Conservation (phyloP, 1,140 invertebrate genomes). For the Aphidius ervi region DNA sequence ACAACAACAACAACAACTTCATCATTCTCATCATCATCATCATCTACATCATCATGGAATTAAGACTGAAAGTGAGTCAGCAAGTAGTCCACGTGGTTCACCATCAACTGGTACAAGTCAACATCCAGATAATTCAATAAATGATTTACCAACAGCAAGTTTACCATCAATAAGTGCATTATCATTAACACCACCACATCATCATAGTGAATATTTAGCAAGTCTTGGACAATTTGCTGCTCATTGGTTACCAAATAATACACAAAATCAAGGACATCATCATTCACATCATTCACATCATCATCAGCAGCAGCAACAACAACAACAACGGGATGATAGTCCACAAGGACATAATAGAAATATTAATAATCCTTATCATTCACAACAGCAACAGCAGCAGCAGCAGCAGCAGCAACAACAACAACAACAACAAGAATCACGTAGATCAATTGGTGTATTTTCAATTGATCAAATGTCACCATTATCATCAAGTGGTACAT, state of each 20-base stretch:
- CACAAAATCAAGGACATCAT: conserved; percentile 34
- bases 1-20: not conserved
- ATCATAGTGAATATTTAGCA: conserved; percentile 53
- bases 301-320: conserved; percentile 36
- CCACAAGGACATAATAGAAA: conserved; percentile 30
- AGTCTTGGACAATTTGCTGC: conserved; percentile 45
- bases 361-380: conserved; percentile 13
- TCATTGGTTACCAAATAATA: conserved; percentile 45
- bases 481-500: conserved; percentile 27
- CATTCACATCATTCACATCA: conserved; percentile 44
- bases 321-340: conserved; percentile 36
- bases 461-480: conserved; percentile 43
- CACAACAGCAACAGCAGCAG: conserved; percentile 6
- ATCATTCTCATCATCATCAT: conserved; percentile 16
- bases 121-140: conserved; percentile 40
- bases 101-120: conserved; percentile 39
- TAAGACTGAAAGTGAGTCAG: conserved; percentile 46
- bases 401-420: conserved; percentile 26
- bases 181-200: conserved; percentile 69
- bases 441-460: conserved; percentile 39
- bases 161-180: conserved; percentile 69
- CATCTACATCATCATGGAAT: conserved; percentile 26
- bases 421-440: conserved; percentile 29
- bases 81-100: conserved; percentile 47
- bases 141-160: conserved; percentile 47